A percentile compares a stretch with the other conserved stretches of the same genome.
Conservation (phyloP, 2,797 vertebrate genomes). For the Peromyscus attwateri region DNA sequence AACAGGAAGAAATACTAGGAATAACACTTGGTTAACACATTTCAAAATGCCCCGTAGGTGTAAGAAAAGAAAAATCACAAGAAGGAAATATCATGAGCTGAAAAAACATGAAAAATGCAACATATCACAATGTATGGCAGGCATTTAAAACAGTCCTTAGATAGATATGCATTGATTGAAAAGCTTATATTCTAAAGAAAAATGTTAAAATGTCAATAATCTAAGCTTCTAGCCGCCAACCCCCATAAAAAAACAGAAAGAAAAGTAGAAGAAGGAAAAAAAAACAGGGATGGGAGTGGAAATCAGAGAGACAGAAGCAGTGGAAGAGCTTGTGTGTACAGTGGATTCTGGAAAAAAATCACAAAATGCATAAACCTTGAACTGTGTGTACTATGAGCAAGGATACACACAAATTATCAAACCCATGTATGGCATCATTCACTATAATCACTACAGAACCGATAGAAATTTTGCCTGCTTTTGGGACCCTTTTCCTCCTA, state of each 20-base stretch:
- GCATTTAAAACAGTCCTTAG: background rate
- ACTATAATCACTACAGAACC: background rate
- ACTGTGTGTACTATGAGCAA: background rate
- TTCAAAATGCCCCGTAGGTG: background rate
- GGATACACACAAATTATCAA: background rate
- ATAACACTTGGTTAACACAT: background rate
- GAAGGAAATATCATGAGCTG: background rate
- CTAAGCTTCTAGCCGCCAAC: background rate
- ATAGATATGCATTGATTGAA: background rate
- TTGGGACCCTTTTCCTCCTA: background rate
- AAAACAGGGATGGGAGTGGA: background rate
- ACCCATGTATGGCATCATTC: background rate
- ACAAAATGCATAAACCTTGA: slow-evolving; percentile 6
- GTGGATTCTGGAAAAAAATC: background rate
- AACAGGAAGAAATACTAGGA: slow-evolving; percentile 13
- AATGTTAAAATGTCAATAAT: slow-evolving; percentile 10
- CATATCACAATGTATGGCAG: background rate
- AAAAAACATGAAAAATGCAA: slow-evolving; percentile 47
- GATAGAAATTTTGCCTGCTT: background rate
- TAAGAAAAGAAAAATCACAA: slow-evolving; percentile 6
- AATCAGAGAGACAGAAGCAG: slow-evolving; percentile 9
- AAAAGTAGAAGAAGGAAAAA: background rate
- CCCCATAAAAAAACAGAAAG: background rate
- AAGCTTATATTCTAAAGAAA: slow-evolving; percentile 8
- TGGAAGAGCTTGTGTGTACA: background rate